A percentile compares a stretch with the other conserved stretches of the same genome.
These are phyloP conservation scores for Gavialis gangeticus DNA, from an alignment of 2,113 vertebrate genomes.

Conservation along the genomic window DNA sequence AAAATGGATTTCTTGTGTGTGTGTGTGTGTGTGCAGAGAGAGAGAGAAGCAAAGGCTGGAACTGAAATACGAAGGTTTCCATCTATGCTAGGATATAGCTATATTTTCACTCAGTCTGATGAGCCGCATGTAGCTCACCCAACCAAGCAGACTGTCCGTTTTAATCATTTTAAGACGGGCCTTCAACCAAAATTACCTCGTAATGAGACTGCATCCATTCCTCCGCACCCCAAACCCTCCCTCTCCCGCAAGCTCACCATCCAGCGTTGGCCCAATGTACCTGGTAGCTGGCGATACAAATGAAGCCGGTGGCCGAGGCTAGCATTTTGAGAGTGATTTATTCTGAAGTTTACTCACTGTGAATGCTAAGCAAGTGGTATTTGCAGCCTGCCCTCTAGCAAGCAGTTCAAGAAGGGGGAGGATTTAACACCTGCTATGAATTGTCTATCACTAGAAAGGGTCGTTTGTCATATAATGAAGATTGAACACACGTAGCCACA, in stretches of 20 bases:
- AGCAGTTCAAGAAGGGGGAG: slow-evolving; percentile 29
- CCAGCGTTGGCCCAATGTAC: slow-evolving; percentile 1
- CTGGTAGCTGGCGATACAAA: slow-evolving; percentile 15
- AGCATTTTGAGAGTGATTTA: slow-evolving; percentile 31
- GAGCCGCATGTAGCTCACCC: background rate
- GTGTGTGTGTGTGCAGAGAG: background rate
- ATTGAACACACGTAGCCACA: background rate
- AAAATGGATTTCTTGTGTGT: background rate
- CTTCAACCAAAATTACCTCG: slow-evolving; percentile 4
- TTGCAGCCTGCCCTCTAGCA: slow-evolving; percentile 50
- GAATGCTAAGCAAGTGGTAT: slow-evolving; percentile 47
- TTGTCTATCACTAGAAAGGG: slow-evolving; percentile 54
- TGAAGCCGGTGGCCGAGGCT: fast-evolving
- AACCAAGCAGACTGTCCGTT: slow-evolving; percentile 4
- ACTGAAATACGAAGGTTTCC: background rate
- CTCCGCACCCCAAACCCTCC: background rate
- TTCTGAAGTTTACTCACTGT: slow-evolving; percentile 53
- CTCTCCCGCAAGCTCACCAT: background rate
- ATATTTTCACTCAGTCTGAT: fast-evolving
- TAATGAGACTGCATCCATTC: background rate
- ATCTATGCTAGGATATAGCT: background rate
- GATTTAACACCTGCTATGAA: slow-evolving; percentile 31
- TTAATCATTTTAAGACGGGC: slow-evolving; percentile 19
- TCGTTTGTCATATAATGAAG: slow-evolving; percentile 37
- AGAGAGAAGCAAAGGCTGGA: background rate